phyloP scores from a whole-genome alignment of 2,888 invertebrate genomes.

The Rotaria socialis region DNA sequence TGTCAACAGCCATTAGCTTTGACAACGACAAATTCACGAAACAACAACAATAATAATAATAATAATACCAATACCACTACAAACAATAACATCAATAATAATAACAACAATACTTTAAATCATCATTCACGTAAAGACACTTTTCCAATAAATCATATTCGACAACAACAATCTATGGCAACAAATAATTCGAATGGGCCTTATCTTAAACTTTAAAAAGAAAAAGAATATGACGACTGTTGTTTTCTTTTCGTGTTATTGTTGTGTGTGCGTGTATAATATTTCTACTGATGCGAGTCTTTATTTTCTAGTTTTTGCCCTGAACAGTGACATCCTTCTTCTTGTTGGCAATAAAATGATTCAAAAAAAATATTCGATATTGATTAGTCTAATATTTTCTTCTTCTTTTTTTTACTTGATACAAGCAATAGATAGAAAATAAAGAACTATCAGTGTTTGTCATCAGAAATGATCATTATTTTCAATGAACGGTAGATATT shows the following conservation, averaged over 20 bases:
- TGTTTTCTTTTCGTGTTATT: conserved; percentile 2
- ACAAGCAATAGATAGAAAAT: not conserved
- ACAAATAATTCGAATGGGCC: not conserved
- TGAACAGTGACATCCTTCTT: conserved; percentile 28
- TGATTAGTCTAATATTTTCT: not conserved
- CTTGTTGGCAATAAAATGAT: conserved; percentile 25
- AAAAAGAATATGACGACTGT: not conserved
- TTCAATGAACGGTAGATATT: not conserved
- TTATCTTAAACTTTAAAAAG: not conserved
- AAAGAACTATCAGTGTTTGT: not conserved
- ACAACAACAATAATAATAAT: not conserved
- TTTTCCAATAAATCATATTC: conserved; percentile 13
- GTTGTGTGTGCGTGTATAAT: conserved; percentile 26
- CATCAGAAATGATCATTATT: not conserved
- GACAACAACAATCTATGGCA: not conserved
- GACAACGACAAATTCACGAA: not conserved
- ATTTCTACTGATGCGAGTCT: not conserved
- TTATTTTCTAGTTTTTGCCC: conserved; percentile 10
- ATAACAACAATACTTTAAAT: not conserved
- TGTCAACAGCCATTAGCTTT: conserved; percentile 33
- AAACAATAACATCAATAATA: not conserved
- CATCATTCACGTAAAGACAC: not conserved
- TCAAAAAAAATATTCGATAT: not conserved
- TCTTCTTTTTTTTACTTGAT: not conserved
- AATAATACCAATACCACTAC: no score